Evolutionary conservation across 2,888 invertebrate species (phyloP), one percentile per base, ranked within the genome.

Genomic region (Acrobasis consociella): DNA sequence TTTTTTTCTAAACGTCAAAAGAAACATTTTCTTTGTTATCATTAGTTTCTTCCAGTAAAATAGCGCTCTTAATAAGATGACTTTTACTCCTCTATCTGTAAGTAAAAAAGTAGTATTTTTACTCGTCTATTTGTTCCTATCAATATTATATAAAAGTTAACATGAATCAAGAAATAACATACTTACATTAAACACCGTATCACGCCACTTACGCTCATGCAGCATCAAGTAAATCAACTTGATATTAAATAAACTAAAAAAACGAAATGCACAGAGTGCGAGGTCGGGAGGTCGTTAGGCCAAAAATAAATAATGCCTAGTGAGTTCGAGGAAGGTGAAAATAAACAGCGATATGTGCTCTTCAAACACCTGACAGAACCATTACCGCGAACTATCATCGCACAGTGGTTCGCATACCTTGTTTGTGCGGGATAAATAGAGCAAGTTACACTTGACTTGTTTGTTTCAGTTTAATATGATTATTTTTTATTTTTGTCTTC

Each of bases 311-410:
- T 74, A 81, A 60, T 66, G 65, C 67, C 65, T 69, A 73, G 71
- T 75, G 75, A 78, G 76, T 82, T 76, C 80, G 68, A 66, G 74
- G 76, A 78, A 79, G 71, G 72, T 74, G 74, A 85, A 86, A 86
- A 86, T 86, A 87, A 86, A 86, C 77, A 81, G 67, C 74, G 76
- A 78, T 76, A 77, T 76, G 74, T 77, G 76, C 82, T 80, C 76
- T 74, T 84, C 85, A 86, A 83, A 85, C 83, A 86, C 82, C 78
- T 85, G 87, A 87, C 87, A 87, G 85, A 71, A 82, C 85, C 80
- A 87, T 87, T 87, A 87, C 84, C 75, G 78, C 74, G 82, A 81
- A 83, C 82, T 85, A 81, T 83, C 80, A 76, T 71, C 77, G 80
- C 82, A 80, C 77, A 79, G 71, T 79, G 81, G 67, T 62, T 17